phyloP scores from a whole-genome alignment of 1,140 invertebrate genomes.

The Lasaia peninsularis region DNA sequence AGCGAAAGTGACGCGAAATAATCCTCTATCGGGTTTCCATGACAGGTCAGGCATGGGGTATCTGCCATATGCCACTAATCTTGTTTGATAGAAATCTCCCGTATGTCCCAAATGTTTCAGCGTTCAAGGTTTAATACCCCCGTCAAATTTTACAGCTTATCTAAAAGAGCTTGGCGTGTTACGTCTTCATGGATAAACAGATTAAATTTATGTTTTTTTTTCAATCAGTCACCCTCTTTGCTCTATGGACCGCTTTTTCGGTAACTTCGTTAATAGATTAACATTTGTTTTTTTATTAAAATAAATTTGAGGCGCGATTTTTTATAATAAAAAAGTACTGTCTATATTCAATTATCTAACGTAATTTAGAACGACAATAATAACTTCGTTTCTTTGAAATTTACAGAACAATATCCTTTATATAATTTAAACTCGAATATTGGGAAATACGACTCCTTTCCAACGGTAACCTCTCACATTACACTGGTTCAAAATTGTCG shows the following conservation, averaged over 20 bases:
- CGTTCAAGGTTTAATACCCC: background rate
- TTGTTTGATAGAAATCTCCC: slow-evolving; percentile 31
- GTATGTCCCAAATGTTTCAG: slow-evolving; percentile 30
- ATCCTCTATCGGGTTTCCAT: slow-evolving; percentile 62
- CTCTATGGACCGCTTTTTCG: too few relatives aligned
- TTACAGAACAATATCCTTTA: background rate
- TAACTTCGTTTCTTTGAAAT: too few relatives aligned
- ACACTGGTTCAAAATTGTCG: slow-evolving; percentile 35
- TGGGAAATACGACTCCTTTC: slow-evolving; percentile 54
- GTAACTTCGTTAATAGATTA: too few relatives aligned
- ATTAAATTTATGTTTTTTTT: too few relatives aligned
- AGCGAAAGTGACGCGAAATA: slow-evolving; percentile 66
- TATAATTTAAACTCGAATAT: slow-evolving; percentile 37
- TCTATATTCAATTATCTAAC: too few relatives aligned
- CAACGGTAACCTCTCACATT: slow-evolving; percentile 35
- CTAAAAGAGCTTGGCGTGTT: background rate
- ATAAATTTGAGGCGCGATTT: too few relatives aligned
- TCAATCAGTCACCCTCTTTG: slow-evolving; percentile 15
- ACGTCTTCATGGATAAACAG: too few relatives aligned
- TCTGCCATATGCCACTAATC: slow-evolving; percentile 52
- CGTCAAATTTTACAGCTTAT: background rate
- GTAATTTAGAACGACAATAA: background rate
- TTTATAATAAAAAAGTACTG: too few relatives aligned
- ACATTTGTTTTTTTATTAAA: too few relatives aligned
- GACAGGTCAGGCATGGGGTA: slow-evolving; percentile 48